Evolutionary conservation across 30 jellyfish, hydroid and myxozoan species (phyloP).

Genomic region (Aurelia coerulea): DNA sequence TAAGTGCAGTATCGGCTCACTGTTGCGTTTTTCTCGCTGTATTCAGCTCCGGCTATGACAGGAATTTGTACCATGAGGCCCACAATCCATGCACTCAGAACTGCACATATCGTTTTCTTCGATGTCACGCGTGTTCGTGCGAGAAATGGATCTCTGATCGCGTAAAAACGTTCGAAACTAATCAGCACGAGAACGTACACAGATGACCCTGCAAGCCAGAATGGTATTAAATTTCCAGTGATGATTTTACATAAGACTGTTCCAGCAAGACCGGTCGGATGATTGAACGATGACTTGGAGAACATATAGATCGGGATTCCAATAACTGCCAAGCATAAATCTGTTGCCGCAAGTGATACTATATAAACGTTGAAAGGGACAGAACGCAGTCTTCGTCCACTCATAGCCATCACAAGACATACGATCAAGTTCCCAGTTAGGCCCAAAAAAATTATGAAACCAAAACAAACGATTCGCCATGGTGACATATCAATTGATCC

Average conservation of each 20-base stretch:
- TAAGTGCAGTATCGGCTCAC: constrained; percentile 62
- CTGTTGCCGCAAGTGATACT: constrained; percentile 47
- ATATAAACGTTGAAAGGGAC: constrained; percentile 56
- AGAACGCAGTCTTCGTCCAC: constrained; percentile 26
- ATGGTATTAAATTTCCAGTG: constrained; percentile 38
- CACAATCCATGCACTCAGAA: constrained; percentile 13
- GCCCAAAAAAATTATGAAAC: constrained; percentile 24
- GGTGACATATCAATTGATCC: too few relatives aligned
- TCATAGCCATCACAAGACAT: constrained; percentile 13
- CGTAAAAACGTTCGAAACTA: constrained; percentile 58
- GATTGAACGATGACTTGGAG: constrained; percentile 28
- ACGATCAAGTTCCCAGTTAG: constrained; percentile 32
- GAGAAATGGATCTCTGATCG: constrained; percentile 41
- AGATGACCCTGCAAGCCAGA: constrained; percentile 41
- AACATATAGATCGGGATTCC: constrained; percentile 49
- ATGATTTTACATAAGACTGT: constrained; percentile 19
- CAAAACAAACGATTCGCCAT: constrained; percentile 29
- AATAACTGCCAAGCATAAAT: constrained; percentile 38
- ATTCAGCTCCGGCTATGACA: constrained; percentile 60
- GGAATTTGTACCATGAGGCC: constrained; percentile 59
- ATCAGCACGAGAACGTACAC: constrained; percentile 34
- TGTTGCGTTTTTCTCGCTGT: constrained; percentile 33
- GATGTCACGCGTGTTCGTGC: constrained; percentile 34
- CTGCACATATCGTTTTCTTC: background rate
- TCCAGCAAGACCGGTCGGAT: constrained; percentile 33